Percentiles rank a stretch among this genome's conserved stretches.
These are phyloP conservation scores for Thelaira solivaga DNA, from an alignment of 2,888 invertebrate genomes.

Conservation along the genomic window DNA sequence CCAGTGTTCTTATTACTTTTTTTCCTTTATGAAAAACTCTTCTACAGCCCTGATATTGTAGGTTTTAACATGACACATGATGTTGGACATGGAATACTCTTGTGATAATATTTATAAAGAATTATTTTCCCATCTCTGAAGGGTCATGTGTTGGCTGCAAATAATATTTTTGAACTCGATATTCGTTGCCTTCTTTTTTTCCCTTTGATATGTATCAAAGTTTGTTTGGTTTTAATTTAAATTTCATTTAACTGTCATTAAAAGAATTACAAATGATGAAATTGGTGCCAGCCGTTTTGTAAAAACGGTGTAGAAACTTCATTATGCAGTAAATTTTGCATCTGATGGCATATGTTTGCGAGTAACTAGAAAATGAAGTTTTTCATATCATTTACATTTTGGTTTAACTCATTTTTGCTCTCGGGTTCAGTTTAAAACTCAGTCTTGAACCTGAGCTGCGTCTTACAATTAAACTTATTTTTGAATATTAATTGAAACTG, in stretches of 20 bases:
- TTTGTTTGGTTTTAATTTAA: constrained; percentile 18
- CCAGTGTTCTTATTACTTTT: constrained; percentile 11
- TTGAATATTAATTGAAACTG: too few species aligned
- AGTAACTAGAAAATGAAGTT: too few species aligned
- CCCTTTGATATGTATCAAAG: not conserved
- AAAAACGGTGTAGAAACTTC: not conserved
- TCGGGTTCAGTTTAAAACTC: too few species aligned
- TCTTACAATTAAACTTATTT: too few species aligned
- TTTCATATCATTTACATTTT: too few species aligned
- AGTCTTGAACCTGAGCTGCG: too few species aligned
- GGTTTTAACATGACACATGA: constrained; percentile 43
- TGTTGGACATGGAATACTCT: constrained; percentile 37
- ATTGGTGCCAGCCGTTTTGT: constrained; percentile 19
- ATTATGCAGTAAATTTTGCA: too few species aligned
- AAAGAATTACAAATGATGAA: constrained; percentile 52
- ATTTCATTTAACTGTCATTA: constrained; percentile 31
- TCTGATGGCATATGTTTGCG: not conserved
- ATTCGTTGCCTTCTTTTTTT: constrained; percentile 9
- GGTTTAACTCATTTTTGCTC: too few species aligned
- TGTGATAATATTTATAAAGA: not conserved
- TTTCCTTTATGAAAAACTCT: not conserved
- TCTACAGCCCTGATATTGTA: not conserved
- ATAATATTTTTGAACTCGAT: constrained; percentile 9
- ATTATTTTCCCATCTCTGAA: constrained; percentile 27
- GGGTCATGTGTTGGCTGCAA: not conserved